Percentiles rank a stretch among this genome's conserved stretches.
These are phyloP conservation scores for Ochotona princeps DNA, from an alignment of 2,113 vertebrate genomes.

Conservation along the genomic window DNA sequence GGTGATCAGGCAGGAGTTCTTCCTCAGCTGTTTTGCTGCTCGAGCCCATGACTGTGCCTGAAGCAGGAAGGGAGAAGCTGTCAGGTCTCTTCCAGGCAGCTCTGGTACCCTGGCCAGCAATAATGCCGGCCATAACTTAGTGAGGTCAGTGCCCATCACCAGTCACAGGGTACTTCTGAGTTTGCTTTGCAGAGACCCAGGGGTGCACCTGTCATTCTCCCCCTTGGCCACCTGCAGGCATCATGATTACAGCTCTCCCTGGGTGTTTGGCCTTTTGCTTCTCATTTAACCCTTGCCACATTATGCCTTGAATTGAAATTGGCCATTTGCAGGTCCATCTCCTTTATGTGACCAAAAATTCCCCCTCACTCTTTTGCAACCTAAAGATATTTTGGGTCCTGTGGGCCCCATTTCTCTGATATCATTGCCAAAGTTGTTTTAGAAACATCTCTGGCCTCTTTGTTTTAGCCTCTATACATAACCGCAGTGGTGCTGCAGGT, in stretches of 20 bases:
- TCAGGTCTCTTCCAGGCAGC: background rate
- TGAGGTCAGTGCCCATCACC: accelerated
- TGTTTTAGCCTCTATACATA: background rate
- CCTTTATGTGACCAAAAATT: background rate
- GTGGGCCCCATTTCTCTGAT: background rate
- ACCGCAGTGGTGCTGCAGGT: too few species aligned
- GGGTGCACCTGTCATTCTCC: background rate
- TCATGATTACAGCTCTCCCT: background rate
- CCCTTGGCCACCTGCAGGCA: background rate
- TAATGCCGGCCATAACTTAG: background rate
- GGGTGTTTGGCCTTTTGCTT: background rate
- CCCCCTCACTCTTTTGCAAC: background rate
- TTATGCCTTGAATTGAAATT: background rate
- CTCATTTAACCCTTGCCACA: background rate
- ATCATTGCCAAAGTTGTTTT: background rate
- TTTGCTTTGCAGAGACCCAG: too few species aligned
- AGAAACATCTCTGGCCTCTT: background rate
- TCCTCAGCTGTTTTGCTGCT: background rate
- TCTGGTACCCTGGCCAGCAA: accelerated
- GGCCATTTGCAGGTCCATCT: background rate
- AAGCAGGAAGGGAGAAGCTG: background rate
- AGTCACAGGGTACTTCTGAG: background rate
- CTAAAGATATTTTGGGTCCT: background rate
- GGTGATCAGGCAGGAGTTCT: background rate
- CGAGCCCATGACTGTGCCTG: background rate